A percentile compares a stretch with the other conserved stretches of the same genome.
phyloP scores from a whole-genome alignment of 2,888 invertebrate genomes.

The Tenthredo notha region DNA sequence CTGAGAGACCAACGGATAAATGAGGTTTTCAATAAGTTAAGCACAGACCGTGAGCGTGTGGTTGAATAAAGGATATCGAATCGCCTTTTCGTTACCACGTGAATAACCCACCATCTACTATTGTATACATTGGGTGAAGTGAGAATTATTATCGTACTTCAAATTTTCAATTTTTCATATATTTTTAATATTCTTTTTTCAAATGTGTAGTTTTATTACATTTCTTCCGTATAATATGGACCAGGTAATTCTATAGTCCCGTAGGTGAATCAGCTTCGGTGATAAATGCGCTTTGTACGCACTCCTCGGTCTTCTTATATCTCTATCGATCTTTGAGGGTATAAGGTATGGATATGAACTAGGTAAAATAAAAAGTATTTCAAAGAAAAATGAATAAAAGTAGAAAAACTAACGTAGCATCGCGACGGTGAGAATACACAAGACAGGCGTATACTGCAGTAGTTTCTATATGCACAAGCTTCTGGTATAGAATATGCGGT shows the following conservation, averaged over 20 bases:
- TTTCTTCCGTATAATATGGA: background rate
- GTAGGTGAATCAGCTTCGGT: background rate
- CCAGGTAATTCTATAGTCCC: background rate
- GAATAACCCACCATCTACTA: background rate
- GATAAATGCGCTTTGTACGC: conserved; percentile 25
- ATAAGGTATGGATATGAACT: background rate
- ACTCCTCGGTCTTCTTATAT: conserved; percentile 1
- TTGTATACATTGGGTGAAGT: background rate
- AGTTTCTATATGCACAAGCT: conserved; percentile 8
- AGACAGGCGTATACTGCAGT: conserved; percentile 4
- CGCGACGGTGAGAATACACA: conserved; percentile 9
- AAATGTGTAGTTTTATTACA: too few species aligned
- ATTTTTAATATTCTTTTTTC: background rate
- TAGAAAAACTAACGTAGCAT: background rate
- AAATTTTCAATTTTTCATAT: background rate
- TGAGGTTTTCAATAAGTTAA: conserved; percentile 10
- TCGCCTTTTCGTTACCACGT: background rate
- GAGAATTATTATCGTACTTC: background rate
- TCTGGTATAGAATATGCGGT: conserved; percentile 9
- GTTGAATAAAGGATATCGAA: background rate
- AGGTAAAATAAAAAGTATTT: conserved; percentile 32
- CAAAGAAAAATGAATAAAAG: background rate
- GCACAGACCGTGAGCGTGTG: background rate
- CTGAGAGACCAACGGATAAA: background rate
- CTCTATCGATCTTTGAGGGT: background rate